Base-by-base conservation (phyloP, 2,797 vertebrate genomes). In the Bovichtus diacanthus region DNA sequence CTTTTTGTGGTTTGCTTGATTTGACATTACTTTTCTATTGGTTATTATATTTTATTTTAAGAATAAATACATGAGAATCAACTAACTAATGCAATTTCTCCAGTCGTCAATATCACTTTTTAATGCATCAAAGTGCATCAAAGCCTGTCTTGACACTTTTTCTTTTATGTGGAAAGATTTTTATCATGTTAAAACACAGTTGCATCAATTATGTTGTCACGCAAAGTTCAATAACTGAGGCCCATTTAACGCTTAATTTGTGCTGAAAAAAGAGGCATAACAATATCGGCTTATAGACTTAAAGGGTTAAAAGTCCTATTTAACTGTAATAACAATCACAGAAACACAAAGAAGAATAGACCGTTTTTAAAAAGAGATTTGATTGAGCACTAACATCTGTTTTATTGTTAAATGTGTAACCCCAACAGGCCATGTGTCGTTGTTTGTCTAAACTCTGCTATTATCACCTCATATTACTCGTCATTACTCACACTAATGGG, bases 381-480 rank as follows among this genome's bases (percentile, higher is more conserved):
- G 21, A 56, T 75, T 74, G 68, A 27, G 10, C 39, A 1, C 15
- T 3, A 29, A 63, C 83, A 76, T 75, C 78, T 87, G 72, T 67
- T 62, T 62, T 19, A 51, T 64, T 66, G 76, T 74, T 66, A 18
- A 69, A 53, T 65, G 5, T 56, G n/a, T 51, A 53, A 59, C 46
- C 50, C 43, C 27, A 18, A 49, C 58, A 36, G 49, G 50, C 43
- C 0, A 2, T 78, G 76, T 85, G 72, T 86, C 82, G 58, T n/a
- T 71, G 59, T 82, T 82, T 81, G 80, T 74, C 49, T 85, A 49
- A 76, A 81, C 73, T 79, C 81, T 38, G 47, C 75, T 80, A 81
- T 91, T 87, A 89, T 87, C 80, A 38, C 56, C 69, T 86, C 70
- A 51, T 82, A 76, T 84, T 84, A 80, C 70, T 69, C 34, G 46